phyloP scores from a whole-genome alignment of 37 sponge, comb jelly and placozoan genomes.

The Tethya wilhelma region DNA sequence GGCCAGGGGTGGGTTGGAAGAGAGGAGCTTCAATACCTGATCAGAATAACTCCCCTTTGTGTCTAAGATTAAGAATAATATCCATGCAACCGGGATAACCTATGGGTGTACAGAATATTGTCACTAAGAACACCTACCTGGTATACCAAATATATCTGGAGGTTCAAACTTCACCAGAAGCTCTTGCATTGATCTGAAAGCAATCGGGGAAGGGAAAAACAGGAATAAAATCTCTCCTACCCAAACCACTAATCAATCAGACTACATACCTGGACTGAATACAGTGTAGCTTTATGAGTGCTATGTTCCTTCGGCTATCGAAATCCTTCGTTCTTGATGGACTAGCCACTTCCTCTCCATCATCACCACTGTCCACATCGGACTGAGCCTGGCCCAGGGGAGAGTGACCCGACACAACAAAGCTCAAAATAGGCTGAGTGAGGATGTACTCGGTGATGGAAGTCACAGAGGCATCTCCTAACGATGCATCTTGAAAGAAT shows the following conservation, averaged over 20 bases:
- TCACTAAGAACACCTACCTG: not conserved
- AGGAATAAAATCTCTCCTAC: not conserved
- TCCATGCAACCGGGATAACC: too few species aligned
- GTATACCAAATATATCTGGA: constrained; percentile 62
- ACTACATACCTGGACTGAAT: constrained; percentile 73
- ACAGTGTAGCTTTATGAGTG: constrained; percentile 57
- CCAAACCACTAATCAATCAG: not conserved
- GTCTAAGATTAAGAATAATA: too few species aligned
- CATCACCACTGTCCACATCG: constrained; percentile 41
- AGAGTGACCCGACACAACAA: constrained; percentile 47
- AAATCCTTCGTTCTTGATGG: not conserved
- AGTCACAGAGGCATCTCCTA: constrained; percentile 71
- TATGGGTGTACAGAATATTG: not conserved
- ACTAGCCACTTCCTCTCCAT: constrained; percentile 13
- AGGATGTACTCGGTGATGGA: constrained; percentile 79
- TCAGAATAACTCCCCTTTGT: too few species aligned
- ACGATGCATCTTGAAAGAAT: constrained; percentile 31
- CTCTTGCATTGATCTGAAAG: constrained; percentile 79
- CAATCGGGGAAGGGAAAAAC: not conserved
- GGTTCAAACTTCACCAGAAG: constrained; percentile 79
- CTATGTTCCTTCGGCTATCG: constrained; percentile 54
- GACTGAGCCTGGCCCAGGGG: constrained; percentile 11
- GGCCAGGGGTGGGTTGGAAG: constrained; percentile 1
- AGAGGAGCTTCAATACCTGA: not conserved
- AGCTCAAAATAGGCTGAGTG: constrained; percentile 84